Conservation (phyloP, 2,888 invertebrate species). For the Seira musarum region DNA sequence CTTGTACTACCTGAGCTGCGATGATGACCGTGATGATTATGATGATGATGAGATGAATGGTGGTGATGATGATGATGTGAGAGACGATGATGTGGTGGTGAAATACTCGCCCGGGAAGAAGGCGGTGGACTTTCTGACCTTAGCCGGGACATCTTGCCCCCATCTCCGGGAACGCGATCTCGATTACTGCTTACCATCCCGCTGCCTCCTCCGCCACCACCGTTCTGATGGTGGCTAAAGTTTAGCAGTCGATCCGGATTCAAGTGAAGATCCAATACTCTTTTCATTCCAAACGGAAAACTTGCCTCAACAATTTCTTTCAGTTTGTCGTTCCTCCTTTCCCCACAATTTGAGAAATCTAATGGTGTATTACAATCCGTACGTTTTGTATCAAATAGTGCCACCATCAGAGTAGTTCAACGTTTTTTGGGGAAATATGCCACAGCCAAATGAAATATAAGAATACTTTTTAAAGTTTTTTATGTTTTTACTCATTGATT, state of each 20-base stretch:
- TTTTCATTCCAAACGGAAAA: constrained; percentile 66
- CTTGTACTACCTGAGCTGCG: constrained; percentile 44
- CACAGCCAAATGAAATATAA: no score
- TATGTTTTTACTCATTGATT: constrained; percentile 27
- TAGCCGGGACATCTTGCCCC: constrained; percentile 66
- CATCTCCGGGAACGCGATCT: constrained; percentile 59
- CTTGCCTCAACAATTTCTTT: constrained; percentile 19
- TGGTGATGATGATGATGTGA: constrained; percentile 48
- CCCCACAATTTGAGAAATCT: constrained; percentile 65
- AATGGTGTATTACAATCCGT: constrained; percentile 60
- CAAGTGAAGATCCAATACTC: constrained; percentile 68
- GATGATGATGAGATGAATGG: constrained; percentile 42
- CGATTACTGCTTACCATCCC: constrained; percentile 52
- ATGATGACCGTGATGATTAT: constrained; percentile 49
- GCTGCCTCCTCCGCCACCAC: constrained; percentile 56
- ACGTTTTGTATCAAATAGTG: constrained; percentile 66
- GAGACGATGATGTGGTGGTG: constrained; percentile 46
- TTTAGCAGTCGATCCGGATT: constrained; percentile 61
- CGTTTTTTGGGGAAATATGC: constrained; percentile 18
- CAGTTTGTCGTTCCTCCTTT: background rate
- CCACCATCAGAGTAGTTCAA: constrained; percentile 65
- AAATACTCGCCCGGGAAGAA: constrained; percentile 33
- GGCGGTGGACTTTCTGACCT: constrained; percentile 49
- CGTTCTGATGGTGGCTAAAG: constrained; percentile 66
- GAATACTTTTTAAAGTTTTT: no score